Percentiles rank a stretch among this genome's conserved stretches.
Evolutionary conservation across 2,888 invertebrate species (phyloP).

Genomic region (Mylabris sibirica): DNA sequence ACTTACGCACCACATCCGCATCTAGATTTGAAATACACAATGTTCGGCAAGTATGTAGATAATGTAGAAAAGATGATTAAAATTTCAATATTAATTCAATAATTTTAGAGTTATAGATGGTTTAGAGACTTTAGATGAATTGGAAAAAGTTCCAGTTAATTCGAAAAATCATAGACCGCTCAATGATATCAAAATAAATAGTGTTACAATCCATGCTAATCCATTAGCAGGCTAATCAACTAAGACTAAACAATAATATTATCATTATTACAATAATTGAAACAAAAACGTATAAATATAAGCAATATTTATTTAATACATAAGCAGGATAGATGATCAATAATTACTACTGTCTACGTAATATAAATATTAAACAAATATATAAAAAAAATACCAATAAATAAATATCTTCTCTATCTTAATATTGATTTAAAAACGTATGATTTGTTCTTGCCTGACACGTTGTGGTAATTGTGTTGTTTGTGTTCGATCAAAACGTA

Average conservation of each 20-base stretch:
- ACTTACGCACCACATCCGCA: slow-evolving; percentile 94
- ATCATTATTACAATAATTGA: slow-evolving; percentile 50
- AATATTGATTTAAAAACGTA: slow-evolving; percentile 13
- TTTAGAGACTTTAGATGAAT: slow-evolving; percentile 91
- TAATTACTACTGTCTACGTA: background rate
- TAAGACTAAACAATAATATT: too few relatives aligned
- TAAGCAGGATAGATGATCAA: background rate
- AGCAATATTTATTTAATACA: slow-evolving; percentile 19
- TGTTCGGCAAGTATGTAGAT: slow-evolving; percentile 87
- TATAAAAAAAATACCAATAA: background rate
- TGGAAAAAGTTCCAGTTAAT: slow-evolving; percentile 94
- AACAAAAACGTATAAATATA: slow-evolving; percentile 35
- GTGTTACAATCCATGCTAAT: slow-evolving; percentile 96
- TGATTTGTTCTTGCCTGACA: slow-evolving; percentile 27
- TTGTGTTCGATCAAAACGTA: slow-evolving; percentile 47
- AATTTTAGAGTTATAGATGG: slow-evolving; percentile 91
- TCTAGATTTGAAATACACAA: slow-evolving; percentile 95
- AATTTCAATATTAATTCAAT: background rate
- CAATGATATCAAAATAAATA: slow-evolving; percentile 85
- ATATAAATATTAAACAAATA: background rate
- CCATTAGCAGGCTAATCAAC: slow-evolving; percentile 78
- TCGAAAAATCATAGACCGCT: slow-evolving; percentile 91
- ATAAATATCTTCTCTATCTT: background rate
- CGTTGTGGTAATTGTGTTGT: slow-evolving; percentile 17
- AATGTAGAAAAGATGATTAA: background rate